Base-by-base conservation (phyloP, 2,113 vertebrate species). In the Aegotheles bennettii region DNA sequence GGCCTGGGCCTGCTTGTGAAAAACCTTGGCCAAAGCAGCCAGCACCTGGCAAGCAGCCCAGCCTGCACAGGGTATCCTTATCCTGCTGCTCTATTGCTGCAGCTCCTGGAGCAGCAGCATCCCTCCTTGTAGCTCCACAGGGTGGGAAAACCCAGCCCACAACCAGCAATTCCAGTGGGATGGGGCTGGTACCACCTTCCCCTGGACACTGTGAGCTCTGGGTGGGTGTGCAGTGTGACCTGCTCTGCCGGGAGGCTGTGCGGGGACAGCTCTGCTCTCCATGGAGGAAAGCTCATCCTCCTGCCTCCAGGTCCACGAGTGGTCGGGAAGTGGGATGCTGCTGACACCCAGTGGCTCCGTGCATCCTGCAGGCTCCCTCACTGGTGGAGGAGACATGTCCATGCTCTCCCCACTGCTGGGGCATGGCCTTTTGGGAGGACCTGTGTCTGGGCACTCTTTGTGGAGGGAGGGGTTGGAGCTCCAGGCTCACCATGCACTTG, bases 291-390 rank as follows among this genome's bases (percentile, higher is more conserved):
- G 5, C 65, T 53, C 15, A 0, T 13, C 38, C 81, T 76, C 38
- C 10, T 4, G 81, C 16, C 59, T 90, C 51, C 77, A 73, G 3
- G 4, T 4, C 68, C 53, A 54, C 6, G 7, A 63, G 56, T 21
- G 0, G 61, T 74, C 5, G 36, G 95, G 76, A 89, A 93, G 73
- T 31, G 70, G 91, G 93, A 51, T 94, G 90, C 96, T 97, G 87
- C 91, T 97, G 97, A 97, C 97, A 97, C 97, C 96, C 97, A 97
- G 97, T 91, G 95, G 96, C 82, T 80, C 85, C 16, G 3, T 12
- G 68, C 45, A 51, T 89, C 91, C 54, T 94, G 93, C 96, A 89
- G 84, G 29, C 11, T 71, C 35, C 69, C 3, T n/a, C 2, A 4
- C 63, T 25, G 57, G 43, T 36, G 35, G 45, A 53, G 38, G 18